Evolutionary conservation across 1,140 invertebrate species (phyloP).

Genomic region (Drosophila erecta): DNA sequence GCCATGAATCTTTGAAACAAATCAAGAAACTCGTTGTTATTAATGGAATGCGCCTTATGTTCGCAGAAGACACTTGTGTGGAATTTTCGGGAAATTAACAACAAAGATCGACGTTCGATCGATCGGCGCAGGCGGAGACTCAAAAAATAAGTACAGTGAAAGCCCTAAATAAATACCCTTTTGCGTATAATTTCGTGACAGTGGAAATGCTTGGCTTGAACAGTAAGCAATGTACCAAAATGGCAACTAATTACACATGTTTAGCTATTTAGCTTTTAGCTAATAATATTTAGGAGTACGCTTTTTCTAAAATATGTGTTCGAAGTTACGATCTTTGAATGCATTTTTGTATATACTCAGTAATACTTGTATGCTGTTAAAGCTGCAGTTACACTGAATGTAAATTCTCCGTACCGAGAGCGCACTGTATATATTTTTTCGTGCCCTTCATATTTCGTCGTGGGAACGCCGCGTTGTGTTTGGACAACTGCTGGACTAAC

Average conservation of each 20-base stretch:
- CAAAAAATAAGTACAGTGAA: constrained; percentile 10
- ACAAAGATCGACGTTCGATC: constrained; percentile 29
- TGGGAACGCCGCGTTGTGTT: constrained; percentile 18
- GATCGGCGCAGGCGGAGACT: background rate
- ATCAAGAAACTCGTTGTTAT: constrained; percentile 40
- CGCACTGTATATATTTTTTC: constrained; percentile 1
- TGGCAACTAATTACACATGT: too few relatives aligned
- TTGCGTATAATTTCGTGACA: background rate
- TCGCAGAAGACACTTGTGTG: constrained; percentile 23
- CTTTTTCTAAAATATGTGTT: too few relatives aligned
- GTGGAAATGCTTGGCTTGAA: background rate
- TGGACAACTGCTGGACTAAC: constrained; percentile 10
- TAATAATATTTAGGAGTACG: too few relatives aligned
- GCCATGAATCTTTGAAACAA: constrained; percentile 21
- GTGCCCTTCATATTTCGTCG: constrained; percentile 4
- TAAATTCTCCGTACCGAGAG: background rate
- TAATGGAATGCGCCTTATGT: constrained; percentile 31
- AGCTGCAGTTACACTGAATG: too few relatives aligned
- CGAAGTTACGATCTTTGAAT: background rate
- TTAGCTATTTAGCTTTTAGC: too few relatives aligned
- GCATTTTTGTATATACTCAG: too few relatives aligned
- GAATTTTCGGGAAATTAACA: constrained; percentile 20
- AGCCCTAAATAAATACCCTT: background rate
- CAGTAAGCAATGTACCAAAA: too few relatives aligned
- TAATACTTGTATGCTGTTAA: too few relatives aligned